These are phyloP conservation scores for Corvus moneduloides DNA, from an alignment of 2,113 vertebrate genomes.

Conservation along the genomic window DNA sequence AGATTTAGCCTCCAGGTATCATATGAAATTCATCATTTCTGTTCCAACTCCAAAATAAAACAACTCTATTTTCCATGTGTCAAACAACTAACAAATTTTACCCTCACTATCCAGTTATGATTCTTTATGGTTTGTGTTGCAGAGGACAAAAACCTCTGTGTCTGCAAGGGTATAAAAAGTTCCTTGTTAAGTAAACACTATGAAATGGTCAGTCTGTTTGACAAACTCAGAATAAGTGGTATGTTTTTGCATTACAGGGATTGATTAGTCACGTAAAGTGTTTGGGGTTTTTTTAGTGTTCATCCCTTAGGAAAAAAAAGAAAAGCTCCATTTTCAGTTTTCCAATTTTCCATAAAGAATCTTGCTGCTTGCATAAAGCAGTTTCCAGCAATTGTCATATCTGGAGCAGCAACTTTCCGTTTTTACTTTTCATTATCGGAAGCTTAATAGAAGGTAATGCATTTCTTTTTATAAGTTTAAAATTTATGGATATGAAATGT, in stretches of 20 bases:
- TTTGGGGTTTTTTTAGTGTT: neutral
- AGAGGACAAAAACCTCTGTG: neutral
- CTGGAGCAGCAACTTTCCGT: neutral
- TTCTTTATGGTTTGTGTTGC: neutral
- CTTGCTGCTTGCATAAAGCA: neutral
- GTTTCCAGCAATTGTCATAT: neutral
- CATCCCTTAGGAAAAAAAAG: neutral
- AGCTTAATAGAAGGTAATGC: neutral
- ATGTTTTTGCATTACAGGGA: neutral
- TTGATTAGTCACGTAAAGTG: neutral
- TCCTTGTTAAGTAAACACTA: neutral
- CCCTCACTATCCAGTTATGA: neutral
- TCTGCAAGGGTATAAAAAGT: neutral
- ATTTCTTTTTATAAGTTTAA: neutral
- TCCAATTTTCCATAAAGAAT: neutral
- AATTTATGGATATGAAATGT: neutral
- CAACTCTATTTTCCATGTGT: neutral
- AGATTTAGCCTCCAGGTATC: neutral
- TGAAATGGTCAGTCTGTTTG: neutral
- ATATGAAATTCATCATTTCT: neutral
- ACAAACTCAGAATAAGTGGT: neutral
- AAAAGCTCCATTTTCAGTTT: neutral
- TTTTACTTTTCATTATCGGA: neutral
- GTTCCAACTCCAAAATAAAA: neutral
- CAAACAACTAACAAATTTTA: neutral